Evolutionary conservation across 1,140 invertebrate genomes (phyloP), one percentile per base, ranked within the genome.

Genomic region (Drosophila pseudoobscura): DNA sequence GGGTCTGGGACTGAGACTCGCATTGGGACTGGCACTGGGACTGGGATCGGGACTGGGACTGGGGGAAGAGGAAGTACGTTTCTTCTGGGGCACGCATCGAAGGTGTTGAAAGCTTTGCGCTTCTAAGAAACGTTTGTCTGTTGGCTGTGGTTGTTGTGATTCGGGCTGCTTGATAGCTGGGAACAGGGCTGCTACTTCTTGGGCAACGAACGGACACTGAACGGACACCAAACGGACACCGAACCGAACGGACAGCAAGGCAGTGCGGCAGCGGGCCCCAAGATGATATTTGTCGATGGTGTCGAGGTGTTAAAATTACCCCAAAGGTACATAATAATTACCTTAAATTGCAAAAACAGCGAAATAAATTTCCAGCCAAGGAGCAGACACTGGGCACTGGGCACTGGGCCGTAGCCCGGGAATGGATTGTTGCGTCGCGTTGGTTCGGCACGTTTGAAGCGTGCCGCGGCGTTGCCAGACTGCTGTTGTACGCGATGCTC

Each of bases 221-320:
- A 13, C 35, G 35, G 35, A 13, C 35, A 39, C 9, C 29, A 31
- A 8, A 31, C 29, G 29, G 29, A 31, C 29, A 8, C 44, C 24
- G 24, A 26, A 26, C 4, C 22, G 43, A 56, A 39, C 26, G 17
- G 17, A 49, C 54, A 44, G 54, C 24, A 24, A 45, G 54, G 39
- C 29, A 29, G 39, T 45, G 43, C 54, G 54, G 50, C 31, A 35
- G 31, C 31, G 3, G 11, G 35, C 66, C 45, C 5, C 43, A 65
- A 84, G 89, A 89, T 90, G 89, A 88, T 90, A 90, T 90, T 90
- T 90, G 89, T 89, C 89, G 88, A 90, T 89, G 89, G 79, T 89
- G 89, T 91, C 80, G 89, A 91, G 89, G 89, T 91, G 89, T 91
- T 91, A 91, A 91, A 91, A 91, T 91, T 91, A 91, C 89, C 89